Evolutionary conservation across 2,113 vertebrate genomes (phyloP).

Genomic region (Meles meles): DNA sequence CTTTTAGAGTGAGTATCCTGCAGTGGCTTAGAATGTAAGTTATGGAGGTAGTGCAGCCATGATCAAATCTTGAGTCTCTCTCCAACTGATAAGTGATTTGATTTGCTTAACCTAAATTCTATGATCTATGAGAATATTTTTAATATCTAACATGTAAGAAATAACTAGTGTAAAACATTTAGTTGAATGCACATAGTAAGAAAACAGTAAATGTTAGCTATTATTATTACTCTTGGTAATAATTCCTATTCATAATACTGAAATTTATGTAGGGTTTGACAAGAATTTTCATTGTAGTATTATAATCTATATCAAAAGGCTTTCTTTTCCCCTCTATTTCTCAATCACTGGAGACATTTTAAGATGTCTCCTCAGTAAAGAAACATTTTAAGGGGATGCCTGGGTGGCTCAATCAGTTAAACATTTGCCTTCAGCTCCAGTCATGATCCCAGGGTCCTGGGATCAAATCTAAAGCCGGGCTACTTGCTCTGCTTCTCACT

Average conservation of each 20-base stretch:
- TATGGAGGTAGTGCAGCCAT: not conserved
- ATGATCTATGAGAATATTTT: not conserved
- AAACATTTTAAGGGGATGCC: not conserved
- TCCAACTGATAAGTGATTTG: not conserved
- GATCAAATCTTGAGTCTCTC: not conserved
- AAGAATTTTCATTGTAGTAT: not conserved
- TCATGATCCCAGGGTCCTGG: not conserved
- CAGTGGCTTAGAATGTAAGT: not conserved
- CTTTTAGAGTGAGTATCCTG: not conserved
- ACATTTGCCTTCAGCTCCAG: not conserved
- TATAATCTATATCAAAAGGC: not conserved
- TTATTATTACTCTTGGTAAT: not conserved
- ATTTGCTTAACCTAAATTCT: not conserved
- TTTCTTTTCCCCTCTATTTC: not conserved
- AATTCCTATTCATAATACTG: not conserved
- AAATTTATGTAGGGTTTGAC: not conserved
- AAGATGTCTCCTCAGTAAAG: not conserved
- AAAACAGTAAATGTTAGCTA: not conserved
- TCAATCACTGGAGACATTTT: not conserved
- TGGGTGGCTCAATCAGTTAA: not conserved
- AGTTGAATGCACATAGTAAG: not conserved
- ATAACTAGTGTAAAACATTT: not conserved
- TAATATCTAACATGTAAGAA: not conserved
- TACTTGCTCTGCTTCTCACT: not conserved
- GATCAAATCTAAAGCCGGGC: not conserved